Evolutionary conservation across 2,113 vertebrate genomes (phyloP).

Genomic region (Alethe castanea): DNA sequence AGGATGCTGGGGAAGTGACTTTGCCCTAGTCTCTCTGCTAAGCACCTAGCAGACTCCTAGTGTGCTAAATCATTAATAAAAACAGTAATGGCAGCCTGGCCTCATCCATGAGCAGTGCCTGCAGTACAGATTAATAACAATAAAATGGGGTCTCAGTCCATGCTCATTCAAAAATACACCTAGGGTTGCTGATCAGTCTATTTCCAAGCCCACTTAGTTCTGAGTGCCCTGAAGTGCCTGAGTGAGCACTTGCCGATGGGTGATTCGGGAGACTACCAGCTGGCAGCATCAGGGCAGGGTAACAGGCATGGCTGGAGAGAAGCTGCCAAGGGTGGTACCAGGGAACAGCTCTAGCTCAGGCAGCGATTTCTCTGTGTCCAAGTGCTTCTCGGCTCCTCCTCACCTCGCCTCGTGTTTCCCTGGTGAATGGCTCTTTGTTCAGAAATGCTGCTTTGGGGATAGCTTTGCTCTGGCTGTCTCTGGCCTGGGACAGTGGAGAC

Average conservation of each 20-base stretch:
- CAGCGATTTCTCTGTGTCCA: background rate
- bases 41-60: background rate
- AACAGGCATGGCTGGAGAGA: background rate
- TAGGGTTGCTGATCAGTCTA: background rate
- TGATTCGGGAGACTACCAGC: background rate
- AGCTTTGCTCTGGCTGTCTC: background rate
- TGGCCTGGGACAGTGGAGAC: background rate
- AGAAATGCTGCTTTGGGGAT: background rate
- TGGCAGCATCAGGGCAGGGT: background rate
- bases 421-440: background rate
- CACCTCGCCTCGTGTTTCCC: background rate
- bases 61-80: background rate
- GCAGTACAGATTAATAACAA: background rate
- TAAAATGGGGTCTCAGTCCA: background rate
- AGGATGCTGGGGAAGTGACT: background rate
- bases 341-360: background rate
- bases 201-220: background rate
- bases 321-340: background rate
- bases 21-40: slow-evolving; percentile 1
- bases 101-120: background rate
- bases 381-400: background rate
- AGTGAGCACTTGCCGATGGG: background rate
- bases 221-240: background rate
- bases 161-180: background rate
- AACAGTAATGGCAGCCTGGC: background rate